Base-by-base conservation (phyloP, 2,888 invertebrate species). In the Ariolimax columbianus region DNA sequence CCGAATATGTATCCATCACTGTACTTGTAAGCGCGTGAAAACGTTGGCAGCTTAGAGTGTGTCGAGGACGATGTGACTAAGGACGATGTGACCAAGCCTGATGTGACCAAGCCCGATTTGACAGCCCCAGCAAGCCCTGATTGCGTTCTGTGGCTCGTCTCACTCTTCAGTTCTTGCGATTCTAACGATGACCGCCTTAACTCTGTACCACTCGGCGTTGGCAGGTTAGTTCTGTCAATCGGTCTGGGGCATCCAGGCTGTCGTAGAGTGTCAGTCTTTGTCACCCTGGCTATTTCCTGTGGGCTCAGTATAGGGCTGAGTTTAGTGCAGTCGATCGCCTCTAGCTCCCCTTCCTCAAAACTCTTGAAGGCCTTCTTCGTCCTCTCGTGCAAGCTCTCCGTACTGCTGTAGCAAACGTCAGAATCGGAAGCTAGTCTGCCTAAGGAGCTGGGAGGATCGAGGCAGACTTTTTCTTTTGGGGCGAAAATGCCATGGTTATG, bases 401-500 rank as follows among this genome's bases (percentile, higher is more conserved):
- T 81, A n/a, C 85, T 85, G 81, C 85, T 81, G 77, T 81, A 85
- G 51, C 80, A 38, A 26, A 40, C 79, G 7, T 85, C 85, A 17
- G 85, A 81, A 14, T 81, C 81, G 7, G 80, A 81, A 3, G 81
- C n/a, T 30, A 84, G 63, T 66, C 85, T 80, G 3, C 66, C 68
- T n/a, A 81, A 17, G 26, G 55, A 26, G 17, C 59, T 55, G 6
- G 80, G 59, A 80, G 89, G 89, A 40, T 90, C 85, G 33, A 89
- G 88, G 26, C 87, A 83, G n/a, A 96, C 95, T 92, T 95, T 96
- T 72, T 94, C 93, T 51, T 95, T 93, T 55, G 96, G 96, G 68
- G 96, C 96, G 94, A 96, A 95, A 89, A 96, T 95, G 26, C 96
- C 96, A 91, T 95, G 95, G 75, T 94, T 94, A 11, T 95, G 94